phyloP scores from a whole-genome alignment of 1,140 invertebrate genomes.

The Monochamus saltuarius region DNA sequence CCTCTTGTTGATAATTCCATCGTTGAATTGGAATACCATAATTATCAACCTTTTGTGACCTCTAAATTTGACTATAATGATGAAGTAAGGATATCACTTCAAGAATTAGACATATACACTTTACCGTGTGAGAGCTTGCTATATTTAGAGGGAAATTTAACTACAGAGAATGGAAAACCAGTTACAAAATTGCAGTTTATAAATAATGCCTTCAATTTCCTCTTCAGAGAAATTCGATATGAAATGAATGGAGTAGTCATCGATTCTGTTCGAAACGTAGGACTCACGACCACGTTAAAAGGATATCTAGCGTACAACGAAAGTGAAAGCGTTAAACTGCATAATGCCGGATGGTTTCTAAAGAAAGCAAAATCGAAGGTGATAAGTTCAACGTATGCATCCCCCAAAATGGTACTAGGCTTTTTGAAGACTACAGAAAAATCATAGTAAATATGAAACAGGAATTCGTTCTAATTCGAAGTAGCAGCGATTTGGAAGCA shows the following conservation, averaged over 20 bases:
- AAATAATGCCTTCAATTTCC: slow-evolving; percentile 49
- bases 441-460: slow-evolving; percentile 53
- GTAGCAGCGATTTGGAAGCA: slow-evolving; percentile 40
- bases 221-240: slow-evolving; percentile 55
- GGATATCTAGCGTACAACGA: slow-evolving; percentile 39
- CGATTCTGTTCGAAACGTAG: slow-evolving; percentile 50
- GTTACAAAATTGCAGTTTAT: slow-evolving; percentile 37
- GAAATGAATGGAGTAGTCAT: slow-evolving; percentile 53
- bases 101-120: slow-evolving; percentile 20
- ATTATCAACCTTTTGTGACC: slow-evolving; percentile 12
- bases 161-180: slow-evolving; percentile 23
- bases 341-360: slow-evolving; percentile 43
- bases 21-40: slow-evolving; percentile 14
- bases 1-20: slow-evolving; percentile 3
- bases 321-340: slow-evolving; percentile 27
- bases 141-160: slow-evolving; percentile 37
- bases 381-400: slow-evolving; percentile 47
- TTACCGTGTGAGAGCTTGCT: slow-evolving; percentile 5
- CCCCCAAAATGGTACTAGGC: slow-evolving; percentile 48
- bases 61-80: slow-evolving; percentile 9
- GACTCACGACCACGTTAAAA: slow-evolving; percentile 51
- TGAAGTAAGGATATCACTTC: slow-evolving; percentile 15
- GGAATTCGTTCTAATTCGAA: slow-evolving; percentile 52
- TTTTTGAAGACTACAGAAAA: slow-evolving; percentile 54
- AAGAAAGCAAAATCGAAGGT: slow-evolving; percentile 15